These are phyloP conservation scores for Asteroscopus sphinx DNA, from an alignment of 2,888 invertebrate species.

Conservation along the genomic window DNA sequence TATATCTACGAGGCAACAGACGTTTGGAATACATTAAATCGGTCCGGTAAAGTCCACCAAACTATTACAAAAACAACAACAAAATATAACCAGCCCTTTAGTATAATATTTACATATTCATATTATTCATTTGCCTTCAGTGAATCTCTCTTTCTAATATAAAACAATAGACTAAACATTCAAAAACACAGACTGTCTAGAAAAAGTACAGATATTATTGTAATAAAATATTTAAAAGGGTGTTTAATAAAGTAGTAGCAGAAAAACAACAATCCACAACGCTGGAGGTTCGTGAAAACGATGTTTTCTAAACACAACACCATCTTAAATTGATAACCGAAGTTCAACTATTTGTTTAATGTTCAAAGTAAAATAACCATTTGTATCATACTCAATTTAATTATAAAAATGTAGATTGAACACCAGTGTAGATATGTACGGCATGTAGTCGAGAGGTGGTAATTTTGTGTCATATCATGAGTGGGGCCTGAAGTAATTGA, in stretches of 20 bases:
- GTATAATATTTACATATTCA: neutral
- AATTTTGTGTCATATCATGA: no score
- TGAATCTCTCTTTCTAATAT: neutral
- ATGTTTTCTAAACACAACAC: conserved; percentile 45
- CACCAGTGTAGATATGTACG: no score
- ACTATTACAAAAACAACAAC: no score
- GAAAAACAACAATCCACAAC: conserved; percentile 28
- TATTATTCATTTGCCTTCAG: neutral
- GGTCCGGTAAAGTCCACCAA: no score
- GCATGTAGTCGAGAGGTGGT: no score
- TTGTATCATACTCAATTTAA: no score
- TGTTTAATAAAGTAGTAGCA: conserved; percentile 40
- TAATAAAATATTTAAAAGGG: conserved; percentile 32
- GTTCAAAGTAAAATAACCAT: no score
- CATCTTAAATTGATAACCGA: conserved; percentile 12
- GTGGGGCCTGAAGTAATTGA: no score
- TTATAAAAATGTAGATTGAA: no score
- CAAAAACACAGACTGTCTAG: conserved; percentile 5
- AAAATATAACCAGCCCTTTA: no score
- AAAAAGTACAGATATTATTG: conserved; percentile 17
- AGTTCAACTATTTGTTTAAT: conserved; percentile 5
- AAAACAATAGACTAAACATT: conserved; percentile 8
- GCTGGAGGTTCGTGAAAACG: conserved; percentile 26
- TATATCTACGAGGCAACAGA: no score
- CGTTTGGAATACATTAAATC: no score